phyloP scores from a whole-genome alignment of 2,797 vertebrate species.

The Echiichthys vipera region DNA sequence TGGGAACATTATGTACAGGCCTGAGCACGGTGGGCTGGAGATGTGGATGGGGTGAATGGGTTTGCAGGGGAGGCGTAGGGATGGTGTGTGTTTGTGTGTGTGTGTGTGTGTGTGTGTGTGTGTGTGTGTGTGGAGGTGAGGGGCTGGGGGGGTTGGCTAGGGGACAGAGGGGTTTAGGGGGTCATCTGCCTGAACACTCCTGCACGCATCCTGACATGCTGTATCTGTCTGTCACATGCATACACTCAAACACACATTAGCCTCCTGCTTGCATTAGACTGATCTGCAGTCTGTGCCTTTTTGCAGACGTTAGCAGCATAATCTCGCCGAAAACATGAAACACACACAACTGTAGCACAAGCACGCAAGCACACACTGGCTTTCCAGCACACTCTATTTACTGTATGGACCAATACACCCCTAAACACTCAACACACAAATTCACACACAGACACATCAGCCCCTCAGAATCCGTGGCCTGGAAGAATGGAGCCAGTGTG shows the following conservation, averaged over 20 bases:
- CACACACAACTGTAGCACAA: conserved; percentile 49
- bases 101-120: too few species aligned
- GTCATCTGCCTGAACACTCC: conserved; percentile 60
- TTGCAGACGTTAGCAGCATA: conserved; percentile 45
- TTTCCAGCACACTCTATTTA: conserved; percentile 39
- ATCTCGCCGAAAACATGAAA: conserved; percentile 54
- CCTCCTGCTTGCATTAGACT: conserved; percentile 58
- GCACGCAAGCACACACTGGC: conserved; percentile 30
- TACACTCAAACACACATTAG: conserved; percentile 52
- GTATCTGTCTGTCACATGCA: conserved; percentile 59
- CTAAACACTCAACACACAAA: conserved; percentile 59
- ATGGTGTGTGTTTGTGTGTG: too few species aligned
- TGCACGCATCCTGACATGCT: conserved; percentile 64
- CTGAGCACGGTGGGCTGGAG: conserved; percentile 31
- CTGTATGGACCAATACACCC: conserved; percentile 48
- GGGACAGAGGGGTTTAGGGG: conserved; percentile 12
- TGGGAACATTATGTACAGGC: conserved; percentile 64
- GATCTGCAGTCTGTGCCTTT: conserved; percentile 54
- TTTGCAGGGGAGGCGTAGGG: conserved; percentile 11
- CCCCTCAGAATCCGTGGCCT: conserved; percentile 64
- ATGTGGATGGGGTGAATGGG: conserved; percentile 32
- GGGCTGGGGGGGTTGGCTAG: conserved; percentile 4
- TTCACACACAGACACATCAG: conserved; percentile 53
- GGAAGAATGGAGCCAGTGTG: conserved; percentile 84
- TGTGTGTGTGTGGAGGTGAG: too few species aligned